Evolutionary conservation across 2,888 invertebrate species (phyloP), one percentile per base, ranked within the genome.

Genomic region (Melipona beecheii): DNA sequence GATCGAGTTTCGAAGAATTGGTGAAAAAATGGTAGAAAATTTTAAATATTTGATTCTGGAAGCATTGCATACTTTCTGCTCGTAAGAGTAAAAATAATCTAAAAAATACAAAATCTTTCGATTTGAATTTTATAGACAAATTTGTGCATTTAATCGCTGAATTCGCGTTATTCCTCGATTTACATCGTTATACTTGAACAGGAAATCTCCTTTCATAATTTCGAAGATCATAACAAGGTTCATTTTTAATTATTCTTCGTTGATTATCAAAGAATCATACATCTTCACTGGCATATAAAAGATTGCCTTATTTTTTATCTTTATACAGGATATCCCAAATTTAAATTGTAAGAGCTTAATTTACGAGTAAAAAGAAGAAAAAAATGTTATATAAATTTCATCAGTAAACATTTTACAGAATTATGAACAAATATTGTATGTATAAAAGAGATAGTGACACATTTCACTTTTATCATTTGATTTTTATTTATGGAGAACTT

Each of bases 41-140:
- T 64, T 64, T 64, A 64, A 64, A 64, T 64, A 64, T 64, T 64
- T 64, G 31, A 64, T 31, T 21, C 21, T 21, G 31, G 19, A 27
- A 19, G 60, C 62, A 21, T 31, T 31, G 62, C 19, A 21, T 11
- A 31, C 2, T 27, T 27, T 31, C 13, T 62, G 19, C 19, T 62
- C 27, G 62, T 31, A 27, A 31, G 62, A 62, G 19, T 64, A 21
- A 21, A 64, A 31, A 13, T 64, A 64, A 60, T 64, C 21, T 31
- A 31, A 31, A 31, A 64, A 64, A 19, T 64, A 31, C 31, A 31
- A 11, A 11, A 19, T 21, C 27, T 64, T 21, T 36, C 21, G 2
- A 31, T 21, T 36, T 21, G 31, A 36, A 64, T 64, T 31, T 19
- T 4, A 31, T 21, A 2, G 4, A 4, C 62, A 31, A 62, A n/a